phyloP scores from a whole-genome alignment of 2,113 vertebrate genomes.

The Ammodytes dubius region DNA sequence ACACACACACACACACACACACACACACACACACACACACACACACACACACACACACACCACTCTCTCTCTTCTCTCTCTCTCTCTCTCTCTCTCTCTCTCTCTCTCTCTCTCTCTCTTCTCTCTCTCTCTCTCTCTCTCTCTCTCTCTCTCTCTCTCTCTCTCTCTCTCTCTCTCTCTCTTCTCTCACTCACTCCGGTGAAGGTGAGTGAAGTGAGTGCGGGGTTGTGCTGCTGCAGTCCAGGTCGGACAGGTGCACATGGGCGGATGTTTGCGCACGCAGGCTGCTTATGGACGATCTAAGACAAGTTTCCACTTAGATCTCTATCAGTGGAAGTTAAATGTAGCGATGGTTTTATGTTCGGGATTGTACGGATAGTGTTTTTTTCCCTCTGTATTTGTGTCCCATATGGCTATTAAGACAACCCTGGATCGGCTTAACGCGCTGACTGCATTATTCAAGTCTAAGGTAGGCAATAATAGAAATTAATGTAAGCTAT shows the following conservation, averaged over 20 bases:
- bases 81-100: no score
- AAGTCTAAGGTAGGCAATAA: not conserved
- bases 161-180: no score
- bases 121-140: no score
- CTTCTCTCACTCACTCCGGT: constrained; percentile 22
- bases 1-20: no score
- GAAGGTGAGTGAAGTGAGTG: constrained; percentile 64
- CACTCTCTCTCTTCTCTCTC: no score
- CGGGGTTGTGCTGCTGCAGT: constrained; percentile 69
- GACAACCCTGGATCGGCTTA: not conserved
- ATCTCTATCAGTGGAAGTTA: not conserved
- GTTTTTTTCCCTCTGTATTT: not conserved
- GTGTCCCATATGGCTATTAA: not conserved
- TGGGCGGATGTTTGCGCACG: constrained; percentile 21
- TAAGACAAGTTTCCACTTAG: not conserved
- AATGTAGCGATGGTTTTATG: not conserved
- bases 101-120: no score
- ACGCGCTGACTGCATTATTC: not conserved
- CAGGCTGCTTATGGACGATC: not conserved
- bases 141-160: no score
- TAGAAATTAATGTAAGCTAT: no score
- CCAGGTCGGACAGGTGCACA: constrained; percentile 66
- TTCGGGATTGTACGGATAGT: not conserved
- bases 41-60: no score
- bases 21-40: no score